A percentile compares a stretch with the other conserved stretches of the same genome.
Evolutionary conservation across 2,888 invertebrate species (phyloP).

Genomic region (Coelogynopora nodosa): DNA sequence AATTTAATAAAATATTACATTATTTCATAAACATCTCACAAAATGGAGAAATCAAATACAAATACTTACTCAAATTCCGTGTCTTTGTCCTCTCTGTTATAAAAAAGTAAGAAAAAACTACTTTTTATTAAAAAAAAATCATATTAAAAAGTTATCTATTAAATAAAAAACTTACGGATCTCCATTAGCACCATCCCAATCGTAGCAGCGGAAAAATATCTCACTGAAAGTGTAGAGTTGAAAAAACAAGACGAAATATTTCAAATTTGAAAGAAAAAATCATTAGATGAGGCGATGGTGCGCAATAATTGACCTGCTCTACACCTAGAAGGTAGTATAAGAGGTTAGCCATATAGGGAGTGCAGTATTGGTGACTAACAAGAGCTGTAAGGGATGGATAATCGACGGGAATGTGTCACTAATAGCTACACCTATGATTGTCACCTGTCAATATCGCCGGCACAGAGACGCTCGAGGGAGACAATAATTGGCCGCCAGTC

Average conservation of each 20-base stretch:
- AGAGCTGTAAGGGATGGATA: background rate
- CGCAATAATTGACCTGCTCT: too few species aligned
- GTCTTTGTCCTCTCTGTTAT: conserved; percentile 42
- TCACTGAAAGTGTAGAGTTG: conserved; percentile 60
- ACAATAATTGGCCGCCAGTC: conserved; percentile 64
- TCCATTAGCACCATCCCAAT: conserved; percentile 53
- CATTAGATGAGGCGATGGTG: too few species aligned
- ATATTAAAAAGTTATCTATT: background rate
- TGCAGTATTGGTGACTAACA: too few species aligned
- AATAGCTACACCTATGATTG: too few species aligned
- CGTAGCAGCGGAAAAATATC: conserved; percentile 63
- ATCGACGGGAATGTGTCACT: too few species aligned
- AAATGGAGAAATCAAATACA: background rate
- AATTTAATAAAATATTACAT: too few species aligned
- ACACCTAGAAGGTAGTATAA: too few species aligned
- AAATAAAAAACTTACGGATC: conserved; percentile 39
- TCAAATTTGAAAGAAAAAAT: conserved; percentile 36
- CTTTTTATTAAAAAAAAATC: background rate
- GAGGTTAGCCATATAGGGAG: too few species aligned
- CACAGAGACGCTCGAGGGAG: conserved; percentile 63
- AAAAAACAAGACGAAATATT: background rate
- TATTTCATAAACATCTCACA: background rate
- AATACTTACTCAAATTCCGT: conserved; percentile 46
- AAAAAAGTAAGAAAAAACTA: background rate
- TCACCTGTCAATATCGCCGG: conserved; percentile 64